Base-by-base conservation (phyloP, 2,888 invertebrate genomes). In the Ophion ventricosus region DNA sequence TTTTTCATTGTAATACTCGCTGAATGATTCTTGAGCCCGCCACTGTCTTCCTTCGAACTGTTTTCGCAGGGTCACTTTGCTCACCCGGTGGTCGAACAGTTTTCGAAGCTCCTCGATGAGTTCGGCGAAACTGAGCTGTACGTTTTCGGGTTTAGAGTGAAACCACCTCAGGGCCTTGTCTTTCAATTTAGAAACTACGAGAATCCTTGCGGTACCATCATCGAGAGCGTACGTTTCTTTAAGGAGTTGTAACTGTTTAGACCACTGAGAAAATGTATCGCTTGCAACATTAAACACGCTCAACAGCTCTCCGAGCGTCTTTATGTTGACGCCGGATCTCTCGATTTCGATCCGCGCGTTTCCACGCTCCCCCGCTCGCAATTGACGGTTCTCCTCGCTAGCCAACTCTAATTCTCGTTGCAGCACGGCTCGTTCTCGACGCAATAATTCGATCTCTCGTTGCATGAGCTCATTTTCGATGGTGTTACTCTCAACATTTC, bases 1-100 rank as follows among this genome's bases (percentile, higher is more conserved):
- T 73, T 87, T 87, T 54, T 85, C 85, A n/a, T 87, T 80, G n/a
- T 23, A 76, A 64, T 88, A 87, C 26, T 87, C 87, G 49, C 69
- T 80, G 59, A 86, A 88, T 0, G 82, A 74, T 59, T 86, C 86
- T 3, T 26, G 26, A 14, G 54, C 10, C 11, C 74, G 63, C 87
- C 87, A 88, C 17, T n/a, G 43, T 20, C 86, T 43, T 0, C 73
- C 17, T 26, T 86, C 87, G 26, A 87, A 87, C 43, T 79, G 35
- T 8, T 35, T 35, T 7, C 35, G 35, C 4, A 29, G 7, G 29
- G 29, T 7, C 29, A 29, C 29, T 29, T 29, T 29, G 29, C 7
- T 29, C 29, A 29, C 29, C 29, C 29, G 29, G 29, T 29, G 85
- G 23, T 85, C 82, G 69, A 86, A 87, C 77, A 86, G 83, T 25